Percentiles rank a stretch among this genome's conserved stretches.
Evolutionary conservation across 2,797 vertebrate species (phyloP).

Genomic region (Sebastes matsubarae): DNA sequence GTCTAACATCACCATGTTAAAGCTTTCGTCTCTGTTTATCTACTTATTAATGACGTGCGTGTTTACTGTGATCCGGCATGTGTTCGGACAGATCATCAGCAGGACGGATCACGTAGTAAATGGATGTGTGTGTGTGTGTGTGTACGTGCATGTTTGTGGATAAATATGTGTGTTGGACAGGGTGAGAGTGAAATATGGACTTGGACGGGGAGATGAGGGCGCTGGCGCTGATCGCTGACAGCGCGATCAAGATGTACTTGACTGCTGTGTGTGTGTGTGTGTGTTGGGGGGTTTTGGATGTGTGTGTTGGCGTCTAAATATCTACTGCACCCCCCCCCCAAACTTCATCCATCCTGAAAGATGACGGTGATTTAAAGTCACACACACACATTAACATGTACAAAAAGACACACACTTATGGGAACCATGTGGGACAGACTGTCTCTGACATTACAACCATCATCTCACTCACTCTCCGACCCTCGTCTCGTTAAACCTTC

Average conservation of each 20-base stretch:
- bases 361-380: slow-evolving; percentile 83
- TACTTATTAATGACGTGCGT: slow-evolving; percentile 37
- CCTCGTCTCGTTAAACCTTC: slow-evolving; percentile 65
- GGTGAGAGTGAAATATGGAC: slow-evolving; percentile 75
- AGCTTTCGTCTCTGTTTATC: slow-evolving; percentile 24
- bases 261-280: slow-evolving; percentile 64
- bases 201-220: slow-evolving; percentile 60
- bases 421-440: slow-evolving; percentile 90
- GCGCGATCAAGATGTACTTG: slow-evolving; percentile 90
- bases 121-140: slow-evolving; percentile 24
- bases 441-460: slow-evolving; percentile 83
- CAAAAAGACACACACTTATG: slow-evolving; percentile 78
- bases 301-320: slow-evolving; percentile 58
- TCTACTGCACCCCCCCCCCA: slow-evolving; percentile 17
- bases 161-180: slow-evolving; percentile 47
- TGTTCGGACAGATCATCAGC: slow-evolving; percentile 50
- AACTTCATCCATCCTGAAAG: slow-evolving; percentile 71
- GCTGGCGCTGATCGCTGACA: slow-evolving; percentile 84
- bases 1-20: background rate
- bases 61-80: slow-evolving; percentile 26
- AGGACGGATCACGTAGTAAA: slow-evolving; percentile 15
- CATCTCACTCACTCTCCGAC: slow-evolving; percentile 64
- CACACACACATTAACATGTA: slow-evolving; percentile 3
- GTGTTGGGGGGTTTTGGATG: slow-evolving; percentile 18
- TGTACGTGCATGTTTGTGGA: slow-evolving; percentile 10